Conservation (phyloP, 1,140 invertebrate genomes). For the Ostrea edulis region DNA sequence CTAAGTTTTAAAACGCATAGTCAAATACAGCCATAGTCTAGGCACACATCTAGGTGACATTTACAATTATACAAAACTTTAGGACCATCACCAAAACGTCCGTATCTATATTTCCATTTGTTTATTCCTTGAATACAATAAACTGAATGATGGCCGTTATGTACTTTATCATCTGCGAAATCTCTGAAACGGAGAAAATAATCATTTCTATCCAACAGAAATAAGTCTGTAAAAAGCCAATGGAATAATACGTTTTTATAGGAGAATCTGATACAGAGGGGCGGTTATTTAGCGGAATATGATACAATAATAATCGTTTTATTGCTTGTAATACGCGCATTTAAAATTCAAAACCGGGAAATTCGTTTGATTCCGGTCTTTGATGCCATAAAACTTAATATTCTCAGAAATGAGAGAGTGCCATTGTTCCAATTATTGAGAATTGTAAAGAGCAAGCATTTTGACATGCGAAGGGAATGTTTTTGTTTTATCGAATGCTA, state of each 20-base stretch:
- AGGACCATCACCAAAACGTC: no score
- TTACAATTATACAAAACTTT: no score
- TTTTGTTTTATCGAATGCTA: not conserved
- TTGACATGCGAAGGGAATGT: not conserved
- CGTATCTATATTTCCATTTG: no score
- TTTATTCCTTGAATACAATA: not conserved
- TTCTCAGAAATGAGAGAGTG: not conserved
- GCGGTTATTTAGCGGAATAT: not conserved
- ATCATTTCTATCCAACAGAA: not conserved
- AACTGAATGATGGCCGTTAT: not conserved
- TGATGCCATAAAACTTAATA: constrained; percentile 18
- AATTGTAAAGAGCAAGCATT: not conserved
- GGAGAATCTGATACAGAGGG: not conserved
- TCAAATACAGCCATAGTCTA: no score
- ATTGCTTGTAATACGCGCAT: not conserved
- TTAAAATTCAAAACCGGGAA: constrained; percentile 24
- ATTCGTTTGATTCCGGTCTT: not conserved
- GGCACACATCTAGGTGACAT: no score
- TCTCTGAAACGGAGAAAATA: constrained; percentile 21
- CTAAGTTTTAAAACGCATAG: no score
- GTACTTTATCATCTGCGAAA: constrained; percentile 16
- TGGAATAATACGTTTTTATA: not conserved
- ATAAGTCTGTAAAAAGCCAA: not conserved
- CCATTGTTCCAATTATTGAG: constrained; percentile 16
- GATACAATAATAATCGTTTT: constrained; percentile 17